phyloP scores from a whole-genome alignment of 2,797 vertebrate genomes.

The Telmatherina bonti region DNA sequence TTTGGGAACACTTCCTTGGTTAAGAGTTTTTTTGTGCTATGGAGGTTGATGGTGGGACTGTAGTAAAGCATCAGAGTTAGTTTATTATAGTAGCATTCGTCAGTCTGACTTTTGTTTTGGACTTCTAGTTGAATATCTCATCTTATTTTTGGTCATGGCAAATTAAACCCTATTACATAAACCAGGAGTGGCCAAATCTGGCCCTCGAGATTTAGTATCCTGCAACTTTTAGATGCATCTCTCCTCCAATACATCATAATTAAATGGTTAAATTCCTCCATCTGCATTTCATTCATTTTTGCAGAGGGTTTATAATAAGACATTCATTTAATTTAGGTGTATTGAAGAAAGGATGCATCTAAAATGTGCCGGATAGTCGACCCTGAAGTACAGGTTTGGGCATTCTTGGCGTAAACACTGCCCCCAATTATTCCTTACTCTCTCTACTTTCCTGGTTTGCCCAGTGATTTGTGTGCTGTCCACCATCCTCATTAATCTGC shows the following conservation, averaged over 20 bases:
- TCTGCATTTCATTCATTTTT: too few species aligned
- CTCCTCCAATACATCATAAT: too few species aligned
- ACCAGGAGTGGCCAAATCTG: too few species aligned
- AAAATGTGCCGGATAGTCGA: too few species aligned
- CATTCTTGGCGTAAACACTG: neutral
- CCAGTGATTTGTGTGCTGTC: neutral
- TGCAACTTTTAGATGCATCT: too few species aligned
- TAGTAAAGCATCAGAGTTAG: neutral
- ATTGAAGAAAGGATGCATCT: too few species aligned
- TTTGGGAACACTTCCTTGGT: constrained; percentile 40
- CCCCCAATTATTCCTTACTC: neutral
- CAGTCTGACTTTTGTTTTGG: neutral
- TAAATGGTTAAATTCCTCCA: too few species aligned
- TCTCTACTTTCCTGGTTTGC: neutral
- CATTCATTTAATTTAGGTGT: too few species aligned
- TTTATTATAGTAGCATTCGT: neutral
- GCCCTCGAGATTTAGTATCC: too few species aligned
- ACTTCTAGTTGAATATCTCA: neutral
- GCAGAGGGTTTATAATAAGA: too few species aligned
- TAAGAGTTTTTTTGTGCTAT: constrained; percentile 24
- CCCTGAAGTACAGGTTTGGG: too few species aligned
- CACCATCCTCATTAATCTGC: neutral
- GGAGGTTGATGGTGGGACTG: constrained; percentile 25
- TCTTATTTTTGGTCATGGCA: neutral
- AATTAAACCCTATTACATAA: neutral